Conservation (phyloP, 53 echinoderm and acorn worm genomes). For the Henricia sp. region DNA sequence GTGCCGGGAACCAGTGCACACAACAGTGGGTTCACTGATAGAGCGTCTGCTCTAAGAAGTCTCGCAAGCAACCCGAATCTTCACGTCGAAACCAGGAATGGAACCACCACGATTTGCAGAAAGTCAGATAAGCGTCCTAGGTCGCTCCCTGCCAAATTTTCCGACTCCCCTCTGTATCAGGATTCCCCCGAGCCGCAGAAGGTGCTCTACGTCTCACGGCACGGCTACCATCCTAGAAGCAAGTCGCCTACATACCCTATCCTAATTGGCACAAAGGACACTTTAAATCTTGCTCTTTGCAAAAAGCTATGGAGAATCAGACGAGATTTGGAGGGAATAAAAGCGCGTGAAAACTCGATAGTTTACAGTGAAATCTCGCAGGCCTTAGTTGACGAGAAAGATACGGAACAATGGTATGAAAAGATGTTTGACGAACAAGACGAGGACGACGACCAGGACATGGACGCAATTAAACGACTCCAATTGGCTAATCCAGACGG, state of each 20-base stretch:
- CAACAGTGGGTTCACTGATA: conserved; percentile 49
- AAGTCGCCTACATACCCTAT: conserved; percentile 78
- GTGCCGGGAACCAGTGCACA: conserved; percentile 19
- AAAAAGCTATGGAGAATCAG: conserved; percentile 67
- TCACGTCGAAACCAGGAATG: conserved; percentile 56
- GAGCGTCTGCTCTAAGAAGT: conserved; percentile 72
- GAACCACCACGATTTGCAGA: conserved; percentile 45
- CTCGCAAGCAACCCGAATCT: conserved; percentile 76
- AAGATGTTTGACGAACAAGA: conserved; percentile 61
- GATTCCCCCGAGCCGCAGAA: conserved; percentile 22
- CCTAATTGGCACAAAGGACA: conserved; percentile 66
- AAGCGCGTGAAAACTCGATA: conserved; percentile 78
- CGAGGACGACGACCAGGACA: conserved; percentile 57
- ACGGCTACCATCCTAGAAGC: conserved; percentile 72
- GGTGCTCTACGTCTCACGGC: conserved; percentile 52
- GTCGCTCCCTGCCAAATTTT: conserved; percentile 53
- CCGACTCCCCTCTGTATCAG: background rate
- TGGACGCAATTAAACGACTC: conserved; percentile 55
- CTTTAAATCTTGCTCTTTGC: conserved; percentile 56
- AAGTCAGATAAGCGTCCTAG: conserved; percentile 23
- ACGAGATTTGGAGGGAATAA: conserved; percentile 70
- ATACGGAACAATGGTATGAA: conserved; percentile 53
- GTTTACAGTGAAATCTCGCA: conserved; percentile 57
- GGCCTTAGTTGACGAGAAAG: conserved; percentile 5
- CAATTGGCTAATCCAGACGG: conserved; percentile 65